Evolutionary conservation across 2,113 vertebrate species (phyloP), one percentile per base, ranked within the genome.

Genomic region (Chloroceryle aenea): DNA sequence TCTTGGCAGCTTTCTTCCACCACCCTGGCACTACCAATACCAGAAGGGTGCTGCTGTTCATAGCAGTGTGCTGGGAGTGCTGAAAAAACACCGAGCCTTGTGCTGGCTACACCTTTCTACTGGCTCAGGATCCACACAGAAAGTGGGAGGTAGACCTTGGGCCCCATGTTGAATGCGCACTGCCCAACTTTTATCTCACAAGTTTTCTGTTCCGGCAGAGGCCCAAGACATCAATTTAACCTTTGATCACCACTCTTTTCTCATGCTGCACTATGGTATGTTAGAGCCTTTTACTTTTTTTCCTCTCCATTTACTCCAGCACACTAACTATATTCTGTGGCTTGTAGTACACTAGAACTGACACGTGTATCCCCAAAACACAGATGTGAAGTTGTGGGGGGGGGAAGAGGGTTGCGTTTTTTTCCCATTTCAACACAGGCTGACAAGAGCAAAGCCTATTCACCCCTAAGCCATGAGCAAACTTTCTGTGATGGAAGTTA

Each of bases 11-110:
- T 18, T 32, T 42, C 5, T 40, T 22, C 32, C 29, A 67, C 2
- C 2, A 43, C 9, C 3, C 9, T 0, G 0, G 21, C 55, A 40
- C 12, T 18, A 40, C n/a, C 12, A 13, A n/a, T 6, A 45, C 7
- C n/a, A 66, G 43, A 16, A 53, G 23, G 9, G 12, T 55, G 16
- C 53, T 58, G 26, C 34, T 50, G 36, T 43, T 6, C 18, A 13
- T 0, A 0, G 32, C 32, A 32, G 17, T 10, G 22, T 22, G 18
- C 43, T 20, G 12, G 23, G 45, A 69, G 4, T 4, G 0, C 20
- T 9, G 42, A 50, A 34, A 34, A 62, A 53, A 13, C 27, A 7
- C 21, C 2, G 11, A 18, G 40, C 21, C 14, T 16, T 14, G 25
- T 27, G 40, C 20, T 22, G 38, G 25, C 58, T 64, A 15, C 1